phyloP scores from a whole-genome alignment of 2,888 invertebrate species.

The Ennomos quercinarius region DNA sequence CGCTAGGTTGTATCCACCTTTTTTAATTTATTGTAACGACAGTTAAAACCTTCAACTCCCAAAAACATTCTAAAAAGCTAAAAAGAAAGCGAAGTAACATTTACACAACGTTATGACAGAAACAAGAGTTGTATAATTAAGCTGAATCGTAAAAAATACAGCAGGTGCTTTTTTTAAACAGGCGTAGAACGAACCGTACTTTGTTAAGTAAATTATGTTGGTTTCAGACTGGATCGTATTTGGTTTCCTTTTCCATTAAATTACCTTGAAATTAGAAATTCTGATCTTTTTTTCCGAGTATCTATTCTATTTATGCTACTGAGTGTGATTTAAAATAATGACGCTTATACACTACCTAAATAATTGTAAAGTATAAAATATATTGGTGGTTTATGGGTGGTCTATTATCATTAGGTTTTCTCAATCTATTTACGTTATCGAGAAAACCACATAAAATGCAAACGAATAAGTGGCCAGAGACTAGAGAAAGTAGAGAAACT shows the following conservation, averaged over 20 bases:
- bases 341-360: too few relatives aligned
- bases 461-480: neutral
- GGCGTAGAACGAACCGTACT: slow-evolving; percentile 9
- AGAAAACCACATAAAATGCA: too few relatives aligned
- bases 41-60: slow-evolving; percentile 5
- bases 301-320: neutral
- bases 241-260: slow-evolving; percentile 14
- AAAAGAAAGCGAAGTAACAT: slow-evolving; percentile 11
- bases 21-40: slow-evolving; percentile 10
- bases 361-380: too few relatives aligned
- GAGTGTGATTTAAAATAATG: too few relatives aligned
- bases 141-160: slow-evolving; percentile 14
- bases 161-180: slow-evolving; percentile 20
- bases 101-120: slow-evolving; percentile 14
- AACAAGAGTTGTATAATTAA: slow-evolving; percentile 18
- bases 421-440: too few relatives aligned
- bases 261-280: neutral
- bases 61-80: too few relatives aligned
- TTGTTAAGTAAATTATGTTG: slow-evolving; percentile 22
- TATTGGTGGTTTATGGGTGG: too few relatives aligned
- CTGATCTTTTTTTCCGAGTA: neutral
- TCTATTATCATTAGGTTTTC: too few relatives aligned
- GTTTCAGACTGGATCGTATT: slow-evolving; percentile 9
- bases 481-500: neutral
- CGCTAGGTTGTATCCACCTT: neutral